Percentiles rank a stretch among this genome's conserved stretches.
Conservation (phyloP, 2,888 invertebrate genomes). For the Anarsia innoxiella region DNA sequence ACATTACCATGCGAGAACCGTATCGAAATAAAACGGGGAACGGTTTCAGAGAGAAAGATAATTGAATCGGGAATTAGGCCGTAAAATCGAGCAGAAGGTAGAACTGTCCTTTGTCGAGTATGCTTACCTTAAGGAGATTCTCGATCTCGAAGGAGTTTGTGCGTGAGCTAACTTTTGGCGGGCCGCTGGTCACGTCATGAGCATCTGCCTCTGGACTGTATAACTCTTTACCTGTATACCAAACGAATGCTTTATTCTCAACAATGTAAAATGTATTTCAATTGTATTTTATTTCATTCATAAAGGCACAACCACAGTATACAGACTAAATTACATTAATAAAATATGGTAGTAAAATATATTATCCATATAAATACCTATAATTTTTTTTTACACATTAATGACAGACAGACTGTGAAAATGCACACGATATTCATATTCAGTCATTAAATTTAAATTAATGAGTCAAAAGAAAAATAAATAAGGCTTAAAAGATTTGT, state of each 20-base stretch:
- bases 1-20: conserved; percentile 46
- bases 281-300: background rate
- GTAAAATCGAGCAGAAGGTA: conserved; percentile 31
- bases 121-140: conserved; percentile 86
- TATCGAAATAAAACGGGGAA: conserved; percentile 43
- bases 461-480: background rate
- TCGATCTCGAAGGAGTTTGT: conserved; percentile 97
- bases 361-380: no score
- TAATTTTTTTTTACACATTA: background rate
- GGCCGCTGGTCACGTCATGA: conserved; percentile 46
- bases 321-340: no score
- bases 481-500: background rate
- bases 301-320: background rate
- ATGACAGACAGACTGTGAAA: background rate
- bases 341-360: no score
- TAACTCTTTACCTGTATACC: conserved; percentile 80
- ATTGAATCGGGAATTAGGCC: conserved; percentile 44
- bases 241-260: background rate
- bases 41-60: conserved; percentile 37
- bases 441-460: background rate
- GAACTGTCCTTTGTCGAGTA: conserved; percentile 19
- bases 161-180: conserved; percentile 82
- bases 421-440: background rate
- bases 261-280: no score
- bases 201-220: conserved; percentile 78